Evolutionary conservation across 2,113 vertebrate genomes (phyloP).

Genomic region (Urocitellus parryii): DNA sequence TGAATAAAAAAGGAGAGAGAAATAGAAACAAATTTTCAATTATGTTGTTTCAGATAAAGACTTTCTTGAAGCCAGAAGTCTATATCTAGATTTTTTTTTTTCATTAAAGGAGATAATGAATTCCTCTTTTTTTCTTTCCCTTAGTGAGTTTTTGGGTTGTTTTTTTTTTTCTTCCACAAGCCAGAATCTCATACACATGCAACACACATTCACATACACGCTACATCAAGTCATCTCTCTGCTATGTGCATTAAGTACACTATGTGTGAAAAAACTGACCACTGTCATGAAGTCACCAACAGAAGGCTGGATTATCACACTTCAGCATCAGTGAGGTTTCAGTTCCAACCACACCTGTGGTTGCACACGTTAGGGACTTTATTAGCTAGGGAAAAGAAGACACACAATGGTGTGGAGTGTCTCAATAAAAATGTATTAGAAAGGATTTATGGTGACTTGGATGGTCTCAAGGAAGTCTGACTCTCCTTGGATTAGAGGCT

Average conservation of each 20-base stretch:
- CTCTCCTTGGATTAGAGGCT: neutral
- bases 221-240: neutral
- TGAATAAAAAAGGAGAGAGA: neutral
- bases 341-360: neutral
- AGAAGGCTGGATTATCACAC: neutral
- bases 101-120: neutral
- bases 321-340: neutral
- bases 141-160: neutral
- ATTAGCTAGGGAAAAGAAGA: neutral
- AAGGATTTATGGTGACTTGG: no score
- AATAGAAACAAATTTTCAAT: neutral
- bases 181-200: neutral
- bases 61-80: neutral
- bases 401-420: neutral
- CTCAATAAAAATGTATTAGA: neutral
- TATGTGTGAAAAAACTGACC: neutral
- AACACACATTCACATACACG: neutral
- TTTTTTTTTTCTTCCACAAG: neutral
- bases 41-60: neutral
- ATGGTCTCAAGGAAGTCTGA: neutral
- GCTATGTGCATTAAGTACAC: neutral
- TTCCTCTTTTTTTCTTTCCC: rapidly evolving
- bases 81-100: conserved; percentile 30
- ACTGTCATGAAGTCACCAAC: neutral
- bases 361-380: neutral